Evolutionary conservation across 2,113 vertebrate genomes (phyloP).

Genomic region (Cisticola juncidis): DNA sequence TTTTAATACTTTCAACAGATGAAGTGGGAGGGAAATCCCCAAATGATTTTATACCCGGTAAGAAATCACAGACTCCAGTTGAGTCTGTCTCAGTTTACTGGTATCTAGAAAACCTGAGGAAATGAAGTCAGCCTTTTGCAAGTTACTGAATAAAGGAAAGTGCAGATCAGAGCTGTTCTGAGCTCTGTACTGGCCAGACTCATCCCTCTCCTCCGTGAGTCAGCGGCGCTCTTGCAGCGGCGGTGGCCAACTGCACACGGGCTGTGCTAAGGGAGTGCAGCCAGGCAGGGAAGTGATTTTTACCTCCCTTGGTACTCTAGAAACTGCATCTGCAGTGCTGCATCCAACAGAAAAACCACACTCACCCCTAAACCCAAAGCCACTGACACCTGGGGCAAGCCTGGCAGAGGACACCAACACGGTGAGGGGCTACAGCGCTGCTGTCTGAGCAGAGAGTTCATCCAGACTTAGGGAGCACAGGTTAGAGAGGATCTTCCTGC

Average conservation of each 20-base stretch:
- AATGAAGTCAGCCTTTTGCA: conserved; percentile 51
- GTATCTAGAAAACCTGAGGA: conserved; percentile 52
- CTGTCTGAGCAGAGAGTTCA: not conserved
- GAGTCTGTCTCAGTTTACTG: conserved; percentile 22
- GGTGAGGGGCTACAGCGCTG: not conserved
- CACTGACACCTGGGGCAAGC: not conserved
- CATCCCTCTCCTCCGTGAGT: not conserved
- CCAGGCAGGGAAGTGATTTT: not conserved
- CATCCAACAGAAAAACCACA: not conserved
- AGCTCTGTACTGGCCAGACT: not conserved
- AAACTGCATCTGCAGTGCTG: not conserved
- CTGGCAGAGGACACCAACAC: not conserved
- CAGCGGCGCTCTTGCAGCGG: not conserved
- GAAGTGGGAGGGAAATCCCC: not conserved
- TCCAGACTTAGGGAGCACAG: not conserved
- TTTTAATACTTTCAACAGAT: not conserved
- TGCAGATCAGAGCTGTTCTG: not conserved
- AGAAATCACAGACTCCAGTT: not conserved
- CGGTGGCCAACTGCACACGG: not conserved
- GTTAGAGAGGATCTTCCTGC: not conserved
- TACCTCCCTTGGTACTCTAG: not conserved
- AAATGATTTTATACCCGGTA: not conserved
- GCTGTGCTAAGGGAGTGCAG: not conserved
- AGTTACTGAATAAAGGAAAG: conserved; percentile 25
- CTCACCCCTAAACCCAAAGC: not conserved